Conservation (phyloP, 2,113 vertebrate species). For the pig (Sus scrofa) region DNA sequence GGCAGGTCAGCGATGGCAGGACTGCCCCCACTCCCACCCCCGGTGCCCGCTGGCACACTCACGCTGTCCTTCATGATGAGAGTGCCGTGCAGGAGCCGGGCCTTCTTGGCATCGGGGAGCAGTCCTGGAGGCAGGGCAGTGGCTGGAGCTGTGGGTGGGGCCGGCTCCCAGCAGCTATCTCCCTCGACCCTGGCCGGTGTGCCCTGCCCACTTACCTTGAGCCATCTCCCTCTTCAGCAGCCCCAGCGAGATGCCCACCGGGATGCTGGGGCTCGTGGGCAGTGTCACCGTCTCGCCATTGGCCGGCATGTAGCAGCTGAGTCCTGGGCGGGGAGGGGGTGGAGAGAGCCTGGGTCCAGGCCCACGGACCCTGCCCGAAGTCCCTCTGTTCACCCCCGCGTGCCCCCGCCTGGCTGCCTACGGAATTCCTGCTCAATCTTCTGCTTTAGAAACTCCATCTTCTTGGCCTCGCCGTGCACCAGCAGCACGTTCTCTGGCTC, state of each 20-base stretch:
- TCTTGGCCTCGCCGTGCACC: constrained; percentile 97
- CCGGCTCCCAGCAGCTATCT: rapidly evolving
- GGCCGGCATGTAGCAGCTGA: constrained; percentile 96
- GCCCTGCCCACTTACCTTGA: constrained; percentile 85
- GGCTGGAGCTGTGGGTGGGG: rapidly evolving
- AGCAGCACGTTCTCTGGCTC: constrained; percentile 95
- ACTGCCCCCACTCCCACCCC: rapidly evolving
- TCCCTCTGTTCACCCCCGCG: rapidly evolving
- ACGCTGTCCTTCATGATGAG: constrained; percentile 98
- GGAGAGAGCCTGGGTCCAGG: background rate
- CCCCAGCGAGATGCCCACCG: constrained; percentile 95
- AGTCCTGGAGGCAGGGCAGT: constrained; percentile 86
- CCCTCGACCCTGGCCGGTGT: rapidly evolving
- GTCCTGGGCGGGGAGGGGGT: constrained; percentile 84
- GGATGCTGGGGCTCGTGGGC: constrained; percentile 95
- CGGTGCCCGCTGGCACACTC: constrained; percentile 66
- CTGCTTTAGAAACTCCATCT: constrained; percentile 99
- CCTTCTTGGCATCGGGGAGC: constrained; percentile 93
- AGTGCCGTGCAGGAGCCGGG: constrained; percentile 94
- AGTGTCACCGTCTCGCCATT: constrained; percentile 95
- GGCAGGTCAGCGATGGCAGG: rapidly evolving
- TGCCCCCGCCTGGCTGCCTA: background rate
- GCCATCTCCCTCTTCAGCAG: constrained; percentile 95
- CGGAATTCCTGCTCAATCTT: constrained; percentile 99
- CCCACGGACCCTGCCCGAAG: background rate